Percentiles rank a stretch among this genome's conserved stretches.
These are phyloP conservation scores for Gastrophryne carolinensis DNA, from an alignment of 2,797 vertebrate genomes.

Conservation along the genomic window DNA sequence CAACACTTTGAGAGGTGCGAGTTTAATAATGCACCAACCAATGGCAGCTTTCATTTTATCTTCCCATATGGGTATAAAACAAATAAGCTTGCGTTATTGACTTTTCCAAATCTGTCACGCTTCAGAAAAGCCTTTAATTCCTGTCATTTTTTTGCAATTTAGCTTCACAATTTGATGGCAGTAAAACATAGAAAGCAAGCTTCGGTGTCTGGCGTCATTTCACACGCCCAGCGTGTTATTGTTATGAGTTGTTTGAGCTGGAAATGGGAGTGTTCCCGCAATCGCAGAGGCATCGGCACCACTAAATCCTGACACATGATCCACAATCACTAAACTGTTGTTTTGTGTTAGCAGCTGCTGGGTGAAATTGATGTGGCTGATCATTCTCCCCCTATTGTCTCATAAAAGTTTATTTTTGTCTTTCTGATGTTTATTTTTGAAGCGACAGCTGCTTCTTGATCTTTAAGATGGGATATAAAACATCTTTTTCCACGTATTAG, in stretches of 20 bases:
- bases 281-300: slow-evolving; percentile 36
- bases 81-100: slow-evolving; percentile 47
- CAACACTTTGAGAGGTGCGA: slow-evolving; percentile 27
- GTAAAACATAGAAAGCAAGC: slow-evolving; percentile 19
- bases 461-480: slow-evolving; percentile 49
- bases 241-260: slow-evolving; percentile 37
- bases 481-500: slow-evolving; percentile 27
- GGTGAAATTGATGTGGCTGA: slow-evolving; percentile 51
- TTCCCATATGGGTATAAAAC: slow-evolving; percentile 47
- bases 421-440: slow-evolving; percentile 53
- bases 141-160: slow-evolving; percentile 44
- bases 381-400: slow-evolving; percentile 50
- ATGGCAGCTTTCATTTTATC: slow-evolving; percentile 42
- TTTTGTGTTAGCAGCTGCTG: slow-evolving; percentile 47
- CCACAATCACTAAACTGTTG: slow-evolving; percentile 48
- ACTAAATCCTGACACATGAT: slow-evolving; percentile 47
- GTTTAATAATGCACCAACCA: slow-evolving; percentile 37
- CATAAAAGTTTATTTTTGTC: slow-evolving; percentile 54
- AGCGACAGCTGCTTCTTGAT: slow-evolving; percentile 50
- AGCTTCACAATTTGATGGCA: slow-evolving; percentile 11
- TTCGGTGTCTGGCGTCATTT: slow-evolving; percentile 36
- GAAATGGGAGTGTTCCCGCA: slow-evolving; percentile 42
- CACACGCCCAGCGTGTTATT: slow-evolving; percentile 28
- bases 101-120: slow-evolving; percentile 43
- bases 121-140: slow-evolving; percentile 22